Conservation (phyloP, 1,140 invertebrate species). For the Temnothorax longispinosus region DNA sequence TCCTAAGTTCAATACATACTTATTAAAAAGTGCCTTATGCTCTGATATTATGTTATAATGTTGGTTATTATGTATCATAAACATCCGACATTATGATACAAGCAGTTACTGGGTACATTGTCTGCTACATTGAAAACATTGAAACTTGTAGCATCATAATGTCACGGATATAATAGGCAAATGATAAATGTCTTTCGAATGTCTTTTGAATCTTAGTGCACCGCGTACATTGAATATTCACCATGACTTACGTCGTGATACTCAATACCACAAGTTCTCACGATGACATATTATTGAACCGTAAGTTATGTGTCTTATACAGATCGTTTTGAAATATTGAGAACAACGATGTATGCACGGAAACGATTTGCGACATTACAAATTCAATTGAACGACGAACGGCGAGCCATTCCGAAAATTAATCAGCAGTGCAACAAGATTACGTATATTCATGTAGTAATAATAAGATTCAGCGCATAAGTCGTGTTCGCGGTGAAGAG, state of each 20-base stretch:
- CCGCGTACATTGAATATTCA: not conserved
- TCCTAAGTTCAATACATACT: not conserved
- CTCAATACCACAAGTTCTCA: constrained; percentile 3
- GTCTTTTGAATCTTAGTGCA: constrained; percentile 4
- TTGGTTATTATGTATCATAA: not conserved
- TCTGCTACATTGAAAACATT: not conserved
- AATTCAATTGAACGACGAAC: not conserved
- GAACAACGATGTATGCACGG: not conserved
- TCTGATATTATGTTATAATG: not conserved
- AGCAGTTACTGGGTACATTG: constrained; percentile 1
- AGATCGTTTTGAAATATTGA: constrained; percentile 1
- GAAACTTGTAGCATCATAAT: not conserved
- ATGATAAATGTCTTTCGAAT: not conserved
- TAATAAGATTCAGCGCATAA: constrained; percentile 1
- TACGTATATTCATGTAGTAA: not conserved
- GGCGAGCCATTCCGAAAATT: not conserved
- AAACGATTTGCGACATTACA: not conserved
- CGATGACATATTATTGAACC: not conserved
- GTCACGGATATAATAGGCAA: constrained; percentile 18
- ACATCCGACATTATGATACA: not conserved
- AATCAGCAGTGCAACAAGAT: not conserved
- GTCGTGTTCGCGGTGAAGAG: not conserved
- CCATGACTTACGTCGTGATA: constrained; percentile 1
- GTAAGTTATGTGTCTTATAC: not conserved
- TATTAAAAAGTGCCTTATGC: not conserved